Evolutionary conservation across 2,888 invertebrate genomes (phyloP).

Genomic region (Lasioglossum morio): DNA sequence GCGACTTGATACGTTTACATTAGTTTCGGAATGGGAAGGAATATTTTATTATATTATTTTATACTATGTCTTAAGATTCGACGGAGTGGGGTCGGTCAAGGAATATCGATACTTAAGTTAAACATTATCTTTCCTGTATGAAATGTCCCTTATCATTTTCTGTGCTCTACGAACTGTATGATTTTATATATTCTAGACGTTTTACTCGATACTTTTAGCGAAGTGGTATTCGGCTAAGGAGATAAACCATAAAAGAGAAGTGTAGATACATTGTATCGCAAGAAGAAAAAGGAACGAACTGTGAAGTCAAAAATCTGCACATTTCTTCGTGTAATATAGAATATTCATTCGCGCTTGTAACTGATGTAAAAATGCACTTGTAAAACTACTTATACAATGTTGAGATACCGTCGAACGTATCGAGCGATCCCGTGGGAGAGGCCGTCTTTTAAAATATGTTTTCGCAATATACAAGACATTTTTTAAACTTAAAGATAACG

Average conservation of each 20-base stretch:
- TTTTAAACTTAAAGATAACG: not conserved
- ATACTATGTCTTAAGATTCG: not conserved
- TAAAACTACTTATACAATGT: constrained; percentile 19
- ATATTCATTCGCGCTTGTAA: constrained; percentile 16
- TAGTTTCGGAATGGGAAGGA: not conserved
- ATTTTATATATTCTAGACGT: constrained; percentile 3
- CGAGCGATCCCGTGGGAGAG: not conserved
- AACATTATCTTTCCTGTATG: not conserved
- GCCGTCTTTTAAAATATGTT: not conserved
- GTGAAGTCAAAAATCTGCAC: constrained; percentile 21
- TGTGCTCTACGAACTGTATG: not conserved
- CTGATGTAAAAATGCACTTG: constrained; percentile 18
- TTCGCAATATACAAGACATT: not conserved
- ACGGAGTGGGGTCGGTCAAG: not conserved
- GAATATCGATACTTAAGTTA: not conserved
- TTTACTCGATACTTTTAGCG: constrained; percentile 1
- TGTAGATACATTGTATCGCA: not conserved
- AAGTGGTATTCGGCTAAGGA: not conserved
- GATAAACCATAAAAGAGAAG: constrained; percentile 4
- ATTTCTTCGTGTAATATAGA: constrained; percentile 25
- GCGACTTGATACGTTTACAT: not conserved
- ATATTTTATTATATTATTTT: constrained; percentile 22
- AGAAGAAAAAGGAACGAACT: constrained; percentile 10
- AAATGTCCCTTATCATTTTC: not conserved
- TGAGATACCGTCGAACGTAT: not conserved